Conservation (phyloP, 2,113 vertebrate species). For the Ivindomyrus marchei region DNA sequence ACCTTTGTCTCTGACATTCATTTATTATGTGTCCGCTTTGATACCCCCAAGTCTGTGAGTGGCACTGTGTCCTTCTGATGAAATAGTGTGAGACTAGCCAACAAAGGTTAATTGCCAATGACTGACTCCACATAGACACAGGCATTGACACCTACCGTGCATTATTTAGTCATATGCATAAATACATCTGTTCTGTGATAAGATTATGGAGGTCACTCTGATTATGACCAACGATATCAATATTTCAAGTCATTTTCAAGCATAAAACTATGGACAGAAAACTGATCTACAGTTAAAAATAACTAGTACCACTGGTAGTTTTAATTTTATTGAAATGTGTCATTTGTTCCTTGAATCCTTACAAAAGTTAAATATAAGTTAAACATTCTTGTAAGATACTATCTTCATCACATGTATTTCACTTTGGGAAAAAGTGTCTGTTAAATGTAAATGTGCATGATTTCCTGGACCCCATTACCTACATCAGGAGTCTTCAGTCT, state of each 20-base stretch:
- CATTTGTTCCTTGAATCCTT: background rate
- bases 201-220: background rate
- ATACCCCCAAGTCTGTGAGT: background rate
- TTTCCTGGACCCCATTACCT: background rate
- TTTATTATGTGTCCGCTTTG: background rate
- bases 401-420: background rate
- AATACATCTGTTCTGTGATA: background rate
- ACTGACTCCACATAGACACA: constrained; percentile 23
- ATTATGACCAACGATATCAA: constrained; percentile 39
- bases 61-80: background rate
- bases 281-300: constrained; percentile 37
- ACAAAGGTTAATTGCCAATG: background rate
- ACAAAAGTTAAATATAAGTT: background rate
- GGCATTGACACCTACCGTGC: background rate
- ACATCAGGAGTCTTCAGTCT: background rate
- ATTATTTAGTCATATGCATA: background rate
- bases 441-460: background rate
- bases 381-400: background rate
- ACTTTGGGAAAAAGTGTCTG: background rate
- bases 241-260: constrained; percentile 45
- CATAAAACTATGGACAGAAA: constrained; percentile 34
- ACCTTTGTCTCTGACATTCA: background rate
- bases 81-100: background rate
- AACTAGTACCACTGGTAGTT: background rate
- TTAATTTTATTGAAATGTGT: background rate